These are phyloP conservation scores for Hippocampus guttulatus DNA, from an alignment of 2,113 vertebrate genomes.

Conservation along the genomic window DNA sequence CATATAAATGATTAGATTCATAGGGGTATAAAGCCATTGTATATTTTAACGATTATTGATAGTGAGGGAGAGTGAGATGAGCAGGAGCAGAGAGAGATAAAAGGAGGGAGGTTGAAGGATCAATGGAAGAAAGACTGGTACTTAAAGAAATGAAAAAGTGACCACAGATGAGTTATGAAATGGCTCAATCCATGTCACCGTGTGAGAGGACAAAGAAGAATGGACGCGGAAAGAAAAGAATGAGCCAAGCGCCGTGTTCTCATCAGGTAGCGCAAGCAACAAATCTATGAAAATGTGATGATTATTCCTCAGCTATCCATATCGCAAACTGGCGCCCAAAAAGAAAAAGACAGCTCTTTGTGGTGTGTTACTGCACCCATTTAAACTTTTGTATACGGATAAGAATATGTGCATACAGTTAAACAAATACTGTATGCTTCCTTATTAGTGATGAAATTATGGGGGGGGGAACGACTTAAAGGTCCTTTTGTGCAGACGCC, in stretches of 20 bases:
- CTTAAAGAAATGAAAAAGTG: constrained; percentile 59
- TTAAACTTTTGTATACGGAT: not conserved
- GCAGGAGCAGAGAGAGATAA: not conserved
- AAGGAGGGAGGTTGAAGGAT: constrained; percentile 28
- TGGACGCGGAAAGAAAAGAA: constrained; percentile 18
- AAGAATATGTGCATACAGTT: not conserved
- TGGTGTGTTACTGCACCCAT: not conserved
- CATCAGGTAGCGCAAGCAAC: not conserved
- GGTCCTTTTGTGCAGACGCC: not conserved
- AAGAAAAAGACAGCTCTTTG: not conserved
- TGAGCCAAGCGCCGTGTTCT: constrained; percentile 4
- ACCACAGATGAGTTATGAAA: constrained; percentile 53
- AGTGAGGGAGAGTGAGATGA: constrained; percentile 4
- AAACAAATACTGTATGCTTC: not conserved
- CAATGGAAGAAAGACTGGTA: constrained; percentile 37
- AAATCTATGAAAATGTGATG: not conserved
- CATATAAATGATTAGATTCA: constrained; percentile 23
- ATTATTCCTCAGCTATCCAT: not conserved
- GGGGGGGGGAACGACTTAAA: not conserved
- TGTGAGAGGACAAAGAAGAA: constrained; percentile 30
- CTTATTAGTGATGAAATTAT: not conserved
- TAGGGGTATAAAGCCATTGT: constrained; percentile 12
- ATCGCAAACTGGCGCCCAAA: not conserved
- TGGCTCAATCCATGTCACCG: constrained; percentile 45
- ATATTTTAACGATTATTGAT: constrained; percentile 26